These are phyloP conservation scores for Megaptera novaeangliae DNA, from an alignment of 2,113 vertebrate species.

Conservation along the genomic window DNA sequence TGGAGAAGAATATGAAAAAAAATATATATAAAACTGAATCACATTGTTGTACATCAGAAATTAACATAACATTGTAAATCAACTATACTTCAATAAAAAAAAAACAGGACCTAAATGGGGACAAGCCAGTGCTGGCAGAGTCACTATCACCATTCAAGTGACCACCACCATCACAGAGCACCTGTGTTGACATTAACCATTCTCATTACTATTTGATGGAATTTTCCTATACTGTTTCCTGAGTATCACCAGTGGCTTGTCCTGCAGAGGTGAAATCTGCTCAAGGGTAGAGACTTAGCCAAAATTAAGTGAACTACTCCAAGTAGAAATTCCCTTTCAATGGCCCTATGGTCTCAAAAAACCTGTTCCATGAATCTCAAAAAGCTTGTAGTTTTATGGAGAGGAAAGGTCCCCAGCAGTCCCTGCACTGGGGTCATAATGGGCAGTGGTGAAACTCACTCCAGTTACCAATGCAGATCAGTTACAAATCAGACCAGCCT, in stretches of 20 bases:
- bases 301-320: neutral
- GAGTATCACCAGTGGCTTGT: neutral
- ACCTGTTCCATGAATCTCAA: neutral
- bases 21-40: neutral
- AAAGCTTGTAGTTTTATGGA: too few relatives aligned
- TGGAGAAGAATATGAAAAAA: neutral
- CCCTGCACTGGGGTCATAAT: neutral
- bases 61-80: neutral
- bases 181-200: neutral
- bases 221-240: neutral
- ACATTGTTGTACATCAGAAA: neutral
- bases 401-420: neutral
- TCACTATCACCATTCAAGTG: neutral
- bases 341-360: neutral
- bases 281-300: neutral
- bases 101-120: neutral
- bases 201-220: neutral
- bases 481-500: neutral
- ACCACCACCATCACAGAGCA: neutral
- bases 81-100: neutral
- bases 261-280: neutral
- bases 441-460: neutral
- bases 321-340: neutral
- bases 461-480: neutral
- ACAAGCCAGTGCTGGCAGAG: fast-evolving